Conservation (phyloP, 2,888 invertebrate genomes). For the Brachynemurus nebulosus region DNA sequence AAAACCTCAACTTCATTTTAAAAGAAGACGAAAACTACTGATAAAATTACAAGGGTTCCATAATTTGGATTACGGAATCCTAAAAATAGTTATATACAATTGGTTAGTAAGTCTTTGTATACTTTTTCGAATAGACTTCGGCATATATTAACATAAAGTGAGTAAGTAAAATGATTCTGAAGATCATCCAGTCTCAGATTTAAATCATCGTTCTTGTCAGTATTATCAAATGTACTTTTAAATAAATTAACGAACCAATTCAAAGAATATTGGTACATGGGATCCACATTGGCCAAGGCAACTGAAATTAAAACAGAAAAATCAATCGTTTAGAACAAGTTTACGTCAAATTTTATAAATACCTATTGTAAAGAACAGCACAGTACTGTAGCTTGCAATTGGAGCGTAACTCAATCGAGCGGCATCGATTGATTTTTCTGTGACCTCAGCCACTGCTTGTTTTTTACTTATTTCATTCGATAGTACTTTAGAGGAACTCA, state of each 20-base stretch:
- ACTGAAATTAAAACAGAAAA: slow-evolving; percentile 34
- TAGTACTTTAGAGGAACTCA: slow-evolving; percentile 79
- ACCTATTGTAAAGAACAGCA: slow-evolving; percentile 85
- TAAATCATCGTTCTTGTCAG: slow-evolving; percentile 72
- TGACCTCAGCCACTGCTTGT: slow-evolving; percentile 76
- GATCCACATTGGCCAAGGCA: slow-evolving; percentile 81
- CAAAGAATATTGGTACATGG: slow-evolving; percentile 95
- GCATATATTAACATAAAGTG: slow-evolving; percentile 80
- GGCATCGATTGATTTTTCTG: slow-evolving; percentile 78
- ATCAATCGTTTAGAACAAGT: neutral
- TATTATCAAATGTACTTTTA: slow-evolving; percentile 72
- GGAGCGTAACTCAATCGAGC: slow-evolving; percentile 78
- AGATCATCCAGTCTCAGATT: slow-evolving; percentile 57
- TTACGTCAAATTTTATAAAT: slow-evolving; percentile 16
- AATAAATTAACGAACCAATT: slow-evolving; percentile 89
- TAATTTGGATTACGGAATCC: too few species aligned
- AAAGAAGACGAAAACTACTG: neutral
- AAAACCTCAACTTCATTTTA: too few species aligned
- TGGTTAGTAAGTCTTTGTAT: too few species aligned
- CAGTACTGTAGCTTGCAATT: slow-evolving; percentile 78
- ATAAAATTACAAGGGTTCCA: slow-evolving; percentile 5
- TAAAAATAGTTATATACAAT: too few species aligned
- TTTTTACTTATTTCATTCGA: slow-evolving; percentile 87
- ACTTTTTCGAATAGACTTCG: slow-evolving; percentile 88
- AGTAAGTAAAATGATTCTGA: slow-evolving; percentile 72